Evolutionary conservation across 2,888 invertebrate genomes (phyloP), one percentile per base, ranked within the genome.

Genomic region (Helicoverpa assulta): DNA sequence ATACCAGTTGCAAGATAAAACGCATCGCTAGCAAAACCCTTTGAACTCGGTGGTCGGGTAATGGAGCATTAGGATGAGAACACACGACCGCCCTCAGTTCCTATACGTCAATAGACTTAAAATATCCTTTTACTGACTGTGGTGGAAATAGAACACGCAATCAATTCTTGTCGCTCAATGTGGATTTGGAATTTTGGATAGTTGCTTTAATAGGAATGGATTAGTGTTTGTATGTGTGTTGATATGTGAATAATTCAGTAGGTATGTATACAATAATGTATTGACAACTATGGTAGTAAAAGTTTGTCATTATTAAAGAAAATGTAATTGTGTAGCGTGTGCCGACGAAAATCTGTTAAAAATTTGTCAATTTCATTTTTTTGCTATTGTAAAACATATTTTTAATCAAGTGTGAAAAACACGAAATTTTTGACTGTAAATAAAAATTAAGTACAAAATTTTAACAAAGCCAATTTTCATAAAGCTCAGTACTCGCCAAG

Each of bases 41-140:
- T 83, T 75, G 73, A 76, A 78, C 78, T 79, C 57, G 70, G 67
- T 76, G 71, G 53, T 61, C 65, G 19, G 59, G 72, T 85, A 85
- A 87, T 85, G 85, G 81, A 71, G 81, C 87, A 86, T 87, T 83
- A 87, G 73, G 58, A 74, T 62, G 66, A 63, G 66, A 71, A 53
- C 60, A 33, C 61, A 43, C 67, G 26, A 7, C 52, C 69, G 53
- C 33, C 60, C 52, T 33, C 8, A 50, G 26, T 37, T 51, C 37
- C 26, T 8, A 51, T 53, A 64, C 62, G 40, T 78, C 63, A 59
- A 67, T 61, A 55, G n/a, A 70, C 56, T 52, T 40, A 60, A 58
- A 73, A 66, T 74, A 71, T 64, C 63, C 76, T 66, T 78, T 57
- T 21, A 54, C 64, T 29, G 61, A 65, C 54, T 58, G n/a, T 16